Evolutionary conservation across 2,113 vertebrate species (phyloP), one percentile per base, ranked within the genome.

Genomic region (Laticauda colubrina): DNA sequence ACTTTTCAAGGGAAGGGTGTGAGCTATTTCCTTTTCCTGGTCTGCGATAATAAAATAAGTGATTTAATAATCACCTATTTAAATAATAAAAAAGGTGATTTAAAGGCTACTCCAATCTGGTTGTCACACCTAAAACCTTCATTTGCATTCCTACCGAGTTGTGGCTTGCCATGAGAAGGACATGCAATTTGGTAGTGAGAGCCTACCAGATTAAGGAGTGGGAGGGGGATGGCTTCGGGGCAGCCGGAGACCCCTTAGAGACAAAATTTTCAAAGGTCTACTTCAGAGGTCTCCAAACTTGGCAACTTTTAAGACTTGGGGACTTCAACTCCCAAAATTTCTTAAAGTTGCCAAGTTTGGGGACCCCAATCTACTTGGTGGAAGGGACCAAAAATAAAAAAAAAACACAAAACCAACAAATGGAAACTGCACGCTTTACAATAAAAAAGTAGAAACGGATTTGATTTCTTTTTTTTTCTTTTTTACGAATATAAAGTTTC

Each of bases 391-490:
- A 15, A 14, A 11, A 14, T 2, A 61, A 26, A 61, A 10, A 3
- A 26, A 10, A 3, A 59, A 26, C 1, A 20, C 20, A 56, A 21
- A 56, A 20, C 15, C 7, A 23, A 59, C 57, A 1, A 61, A 61
- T 24, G 0, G 26, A 61, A 26, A 10, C 34, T 96, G 85, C 97
- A 98, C 97, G 97, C 97, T 98, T 11, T 98, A 98, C 98, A 98
- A 98, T 98, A 98, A 98, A 98, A 98, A 98, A 98, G 98, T 98
- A 98, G 98, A 98, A 98, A 98, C 98, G 96, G 97, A 98, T 98
- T 98, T 96, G 98, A 97, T 98, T 98, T 96, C 97, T 96, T 97
- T 96, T 97, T 98, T 97, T 61, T 51, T 34, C 43, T 91, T 98
- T 98, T 97, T 98, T 98, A 98, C 97, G 98, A 98, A 98, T 98